Evolutionary conservation across 2,888 invertebrate species (phyloP).

Genomic region (Phengaris alcon): DNA sequence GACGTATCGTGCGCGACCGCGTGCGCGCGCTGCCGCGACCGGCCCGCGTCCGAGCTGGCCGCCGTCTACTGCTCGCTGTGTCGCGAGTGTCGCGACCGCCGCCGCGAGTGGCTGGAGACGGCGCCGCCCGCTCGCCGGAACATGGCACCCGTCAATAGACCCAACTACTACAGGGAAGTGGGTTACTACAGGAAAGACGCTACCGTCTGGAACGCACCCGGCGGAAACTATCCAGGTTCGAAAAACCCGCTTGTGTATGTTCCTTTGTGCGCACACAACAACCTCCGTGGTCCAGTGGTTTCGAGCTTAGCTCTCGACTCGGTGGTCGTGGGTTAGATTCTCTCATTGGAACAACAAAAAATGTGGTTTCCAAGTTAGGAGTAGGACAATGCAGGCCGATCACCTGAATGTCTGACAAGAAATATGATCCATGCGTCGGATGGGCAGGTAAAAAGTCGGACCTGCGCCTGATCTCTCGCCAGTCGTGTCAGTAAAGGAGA

Average conservation of each 20-base stretch:
- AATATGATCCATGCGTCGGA: no score
- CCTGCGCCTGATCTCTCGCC: no score
- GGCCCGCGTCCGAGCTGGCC: neutral
- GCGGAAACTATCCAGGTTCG: neutral
- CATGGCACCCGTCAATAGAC: neutral
- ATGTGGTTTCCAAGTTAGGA: no score
- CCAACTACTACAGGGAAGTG: neutral
- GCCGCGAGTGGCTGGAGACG: neutral
- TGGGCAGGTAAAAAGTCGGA: no score
- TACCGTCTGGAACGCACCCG: neutral
- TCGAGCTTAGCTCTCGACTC: no score
- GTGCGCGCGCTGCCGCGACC: neutral
- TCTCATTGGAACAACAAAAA: no score
- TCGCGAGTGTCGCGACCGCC: neutral
- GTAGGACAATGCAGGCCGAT: no score
- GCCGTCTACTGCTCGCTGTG: neutral
- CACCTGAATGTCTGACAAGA: no score
- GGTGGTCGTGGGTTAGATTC: no score
- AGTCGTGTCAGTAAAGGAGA: no score
- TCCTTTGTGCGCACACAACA: no score
- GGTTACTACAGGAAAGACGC: neutral
- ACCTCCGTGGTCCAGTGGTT: no score
- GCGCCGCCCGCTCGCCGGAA: neutral
- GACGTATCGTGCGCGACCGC: neutral
- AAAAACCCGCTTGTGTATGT: neutral